Percentiles rank a stretch among this genome's conserved stretches.
Evolutionary conservation across 2,888 invertebrate genomes (phyloP).

Genomic region (Sthenelais limicola): DNA sequence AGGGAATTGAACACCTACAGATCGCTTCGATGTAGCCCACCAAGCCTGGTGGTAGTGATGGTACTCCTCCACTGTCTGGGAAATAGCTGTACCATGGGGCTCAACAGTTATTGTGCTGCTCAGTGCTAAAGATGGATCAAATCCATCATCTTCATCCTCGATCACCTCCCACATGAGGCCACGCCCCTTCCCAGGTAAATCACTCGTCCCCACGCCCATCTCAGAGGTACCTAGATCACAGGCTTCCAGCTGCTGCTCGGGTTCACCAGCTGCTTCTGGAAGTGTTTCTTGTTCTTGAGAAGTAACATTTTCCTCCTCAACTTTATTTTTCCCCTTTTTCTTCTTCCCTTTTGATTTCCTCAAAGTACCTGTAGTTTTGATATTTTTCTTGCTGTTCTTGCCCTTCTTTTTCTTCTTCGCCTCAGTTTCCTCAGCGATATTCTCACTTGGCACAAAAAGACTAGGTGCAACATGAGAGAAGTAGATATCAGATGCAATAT

Average conservation of each 20-base stretch:
- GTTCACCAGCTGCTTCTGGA: neutral
- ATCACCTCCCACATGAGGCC: too few relatives aligned
- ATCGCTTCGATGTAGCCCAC: constrained; percentile 17
- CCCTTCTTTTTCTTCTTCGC: constrained; percentile 6
- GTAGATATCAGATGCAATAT: too few relatives aligned
- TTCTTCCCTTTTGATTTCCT: neutral
- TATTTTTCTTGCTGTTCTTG: too few relatives aligned
- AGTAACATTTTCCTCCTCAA: neutral
- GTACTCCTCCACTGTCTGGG: constrained; percentile 24
- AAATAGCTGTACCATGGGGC: neutral
- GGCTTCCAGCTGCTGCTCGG: neutral
- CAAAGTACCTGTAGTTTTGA: too few relatives aligned
- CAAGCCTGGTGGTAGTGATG: constrained; percentile 34
- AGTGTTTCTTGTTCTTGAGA: neutral
- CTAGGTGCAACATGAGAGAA: too few relatives aligned
- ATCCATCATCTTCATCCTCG: neutral
- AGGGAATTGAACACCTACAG: constrained; percentile 11
- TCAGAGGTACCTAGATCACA: neutral
- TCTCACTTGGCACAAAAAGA: too few relatives aligned
- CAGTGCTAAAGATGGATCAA: too few relatives aligned
- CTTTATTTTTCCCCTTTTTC: constrained; percentile 1
- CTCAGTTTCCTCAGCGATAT: neutral
- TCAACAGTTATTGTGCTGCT: constrained; percentile 7
- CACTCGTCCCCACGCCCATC: neutral
- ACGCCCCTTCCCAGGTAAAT: neutral